A percentile compares a stretch with the other conserved stretches of the same genome.
These are phyloP conservation scores for Podarcis cretensis DNA, from an alignment of 2,113 vertebrate genomes.

Conservation along the genomic window DNA sequence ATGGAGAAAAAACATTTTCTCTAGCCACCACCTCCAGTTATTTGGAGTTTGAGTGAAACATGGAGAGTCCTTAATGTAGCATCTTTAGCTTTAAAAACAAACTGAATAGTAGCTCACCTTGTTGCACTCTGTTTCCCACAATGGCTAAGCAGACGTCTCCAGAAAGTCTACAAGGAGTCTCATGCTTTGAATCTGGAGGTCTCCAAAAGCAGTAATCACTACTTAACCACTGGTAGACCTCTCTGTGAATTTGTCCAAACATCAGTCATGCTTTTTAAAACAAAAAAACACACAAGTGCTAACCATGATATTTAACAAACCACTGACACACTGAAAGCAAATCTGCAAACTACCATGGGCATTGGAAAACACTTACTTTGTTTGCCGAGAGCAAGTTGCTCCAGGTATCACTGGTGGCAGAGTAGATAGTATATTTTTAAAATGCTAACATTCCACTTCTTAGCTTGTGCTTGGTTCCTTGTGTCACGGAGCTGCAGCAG, in stretches of 20 bases:
- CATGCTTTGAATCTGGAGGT: not conserved
- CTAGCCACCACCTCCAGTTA: no score
- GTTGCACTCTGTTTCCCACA: not conserved
- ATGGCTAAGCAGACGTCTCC: not conserved
- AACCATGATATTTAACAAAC: not conserved
- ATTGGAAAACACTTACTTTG: not conserved
- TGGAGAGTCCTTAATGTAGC: no score
- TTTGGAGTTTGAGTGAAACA: no score
- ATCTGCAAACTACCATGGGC: not conserved
- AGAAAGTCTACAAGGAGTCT: not conserved
- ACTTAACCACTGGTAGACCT: not conserved
- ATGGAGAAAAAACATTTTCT: no score
- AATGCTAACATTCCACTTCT: not conserved
- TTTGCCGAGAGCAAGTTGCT: not conserved
- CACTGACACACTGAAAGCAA: not conserved
- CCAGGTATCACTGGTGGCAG: not conserved
- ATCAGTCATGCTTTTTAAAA: no score
- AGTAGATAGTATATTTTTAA: not conserved
- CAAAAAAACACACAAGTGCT: not conserved
- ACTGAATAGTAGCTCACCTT: not conserved
- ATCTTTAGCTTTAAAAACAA: not conserved
- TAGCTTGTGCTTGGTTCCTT: not conserved
- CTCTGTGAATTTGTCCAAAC: not conserved
- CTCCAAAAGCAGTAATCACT: no score
- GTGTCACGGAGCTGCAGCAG: not conserved